Base-by-base conservation (phyloP, 92 coral and sea anemone genomes). In the Micromussa lordhowensis region DNA sequence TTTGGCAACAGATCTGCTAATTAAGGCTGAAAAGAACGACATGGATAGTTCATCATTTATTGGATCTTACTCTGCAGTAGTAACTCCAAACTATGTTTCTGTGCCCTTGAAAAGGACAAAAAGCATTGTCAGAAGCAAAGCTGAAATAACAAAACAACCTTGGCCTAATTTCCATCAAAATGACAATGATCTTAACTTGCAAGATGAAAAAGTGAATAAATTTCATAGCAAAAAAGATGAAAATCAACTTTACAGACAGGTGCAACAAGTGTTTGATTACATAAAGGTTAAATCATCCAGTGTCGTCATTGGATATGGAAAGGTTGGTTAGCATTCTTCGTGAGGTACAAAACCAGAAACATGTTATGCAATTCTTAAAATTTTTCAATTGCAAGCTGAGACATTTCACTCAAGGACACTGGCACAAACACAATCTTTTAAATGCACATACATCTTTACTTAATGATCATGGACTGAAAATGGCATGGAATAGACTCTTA, bases 101-200 rank as follows among this genome's bases (percentile, higher is more conserved):
- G 68, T 83, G 14, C 87, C 87, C 17, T 63, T 83, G 80, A 83
- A 83, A 72, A 74, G 87, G 38, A 71, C 22, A 75, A 75, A 44
- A 29, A 75, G 29, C 3, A 73, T 4, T 15, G 35, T n/a, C 15
- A 17, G 31, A 3, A 73, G 26, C 1, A 66, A 1, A 69, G 4
- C 4, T 69, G 35, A 10, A 69, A 26, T n/a, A n/a, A n/a, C n/a
- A n/a, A n/a, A n/a, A n/a, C n/a, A n/a, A n/a, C n/a, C n/a, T n/a
- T n/a, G n/a, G n/a, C n/a, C n/a, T n/a, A n/a, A n/a, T n/a, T n/a
- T n/a, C n/a, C n/a, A n/a, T n/a, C n/a, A n/a, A n/a, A n/a, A n/a
- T n/a, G n/a, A n/a, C n/a, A n/a, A n/a, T n/a, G n/a, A n/a, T n/a
- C n/a, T n/a, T n/a, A n/a, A n/a, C n/a, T n/a, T n/a, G n/a, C n/a